These are phyloP conservation scores for Lacanobia oleracea DNA, from an alignment of 2,888 invertebrate genomes.

Conservation along the genomic window DNA sequence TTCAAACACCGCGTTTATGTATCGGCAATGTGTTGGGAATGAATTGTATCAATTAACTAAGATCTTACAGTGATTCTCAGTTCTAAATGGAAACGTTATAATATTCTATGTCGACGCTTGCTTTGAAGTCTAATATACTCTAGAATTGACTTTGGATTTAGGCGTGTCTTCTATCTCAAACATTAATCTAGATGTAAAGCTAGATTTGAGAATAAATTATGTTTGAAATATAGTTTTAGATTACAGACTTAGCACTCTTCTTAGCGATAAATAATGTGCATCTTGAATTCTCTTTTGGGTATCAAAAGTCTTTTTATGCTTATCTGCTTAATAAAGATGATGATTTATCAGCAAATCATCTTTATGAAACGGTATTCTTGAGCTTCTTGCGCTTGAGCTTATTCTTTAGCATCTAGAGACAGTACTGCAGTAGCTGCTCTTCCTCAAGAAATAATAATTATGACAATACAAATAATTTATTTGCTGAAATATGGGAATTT, in stretches of 20 bases:
- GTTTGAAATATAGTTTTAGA: not conserved
- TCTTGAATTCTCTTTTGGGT: not conserved
- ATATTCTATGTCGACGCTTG: not conserved
- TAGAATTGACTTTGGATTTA: not conserved
- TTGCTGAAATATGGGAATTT: no score
- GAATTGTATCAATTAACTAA: not conserved
- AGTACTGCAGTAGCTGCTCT: no score
- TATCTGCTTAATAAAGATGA: not conserved
- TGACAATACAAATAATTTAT: no score
- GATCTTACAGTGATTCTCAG: not conserved
- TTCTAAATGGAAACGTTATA: not conserved
- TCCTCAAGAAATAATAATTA: no score
- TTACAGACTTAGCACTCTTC: not conserved
- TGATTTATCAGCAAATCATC: no score
- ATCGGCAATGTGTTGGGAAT: not conserved
- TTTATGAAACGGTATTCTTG: no score
- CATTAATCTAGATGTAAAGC: conserved; percentile 2
- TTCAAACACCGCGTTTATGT: conserved; percentile 3
- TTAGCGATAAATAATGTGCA: not conserved
- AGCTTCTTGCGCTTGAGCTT: no score
- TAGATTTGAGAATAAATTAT: conserved; percentile 14
- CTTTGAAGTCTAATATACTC: conserved; percentile 4
- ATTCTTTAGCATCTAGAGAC: no score
- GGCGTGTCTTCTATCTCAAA: not conserved
- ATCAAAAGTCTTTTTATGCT: not conserved